Evolutionary conservation across 2,888 invertebrate genomes (phyloP).

Genomic region (Plebejus anna): DNA sequence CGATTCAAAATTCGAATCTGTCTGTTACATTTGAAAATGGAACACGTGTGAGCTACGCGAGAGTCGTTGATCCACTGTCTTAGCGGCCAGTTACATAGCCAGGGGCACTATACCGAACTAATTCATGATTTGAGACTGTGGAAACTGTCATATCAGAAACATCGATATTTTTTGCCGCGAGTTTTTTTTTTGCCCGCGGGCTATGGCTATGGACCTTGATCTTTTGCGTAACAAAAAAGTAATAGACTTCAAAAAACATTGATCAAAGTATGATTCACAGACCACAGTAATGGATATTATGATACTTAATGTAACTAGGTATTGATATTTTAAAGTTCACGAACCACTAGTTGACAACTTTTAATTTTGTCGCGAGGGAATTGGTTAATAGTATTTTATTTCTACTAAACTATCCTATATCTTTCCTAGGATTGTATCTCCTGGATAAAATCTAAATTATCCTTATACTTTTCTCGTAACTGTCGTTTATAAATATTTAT

Average conservation of each 20-base stretch:
- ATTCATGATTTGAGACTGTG: conserved; percentile 61
- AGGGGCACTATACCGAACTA: conserved; percentile 45
- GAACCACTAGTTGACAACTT: no score
- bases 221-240: conserved; percentile 22
- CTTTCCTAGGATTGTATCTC: no score
- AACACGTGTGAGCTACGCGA: conserved; percentile 62
- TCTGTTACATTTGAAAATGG: conserved; percentile 38
- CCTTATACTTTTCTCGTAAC: no score
- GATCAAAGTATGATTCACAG: conserved; percentile 1
- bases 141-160: conserved; percentile 46
- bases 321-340: neutral
- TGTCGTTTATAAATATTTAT: no score
- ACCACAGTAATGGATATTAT: neutral
- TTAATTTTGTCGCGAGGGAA: no score
- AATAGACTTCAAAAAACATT: conserved; percentile 20
- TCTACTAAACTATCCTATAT: no score
- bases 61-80: conserved; percentile 61
- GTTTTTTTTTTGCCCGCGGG: conserved; percentile 31
- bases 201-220: conserved; percentile 10
- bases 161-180: conserved; percentile 43
- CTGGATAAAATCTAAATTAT: no score
- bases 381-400: no score
- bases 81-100: conserved; percentile 38
- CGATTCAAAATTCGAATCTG: conserved; percentile 38
- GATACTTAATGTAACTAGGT: neutral